Base-by-base conservation (phyloP, 2,113 vertebrate species). In the Megaleporinus macrocephalus region DNA sequence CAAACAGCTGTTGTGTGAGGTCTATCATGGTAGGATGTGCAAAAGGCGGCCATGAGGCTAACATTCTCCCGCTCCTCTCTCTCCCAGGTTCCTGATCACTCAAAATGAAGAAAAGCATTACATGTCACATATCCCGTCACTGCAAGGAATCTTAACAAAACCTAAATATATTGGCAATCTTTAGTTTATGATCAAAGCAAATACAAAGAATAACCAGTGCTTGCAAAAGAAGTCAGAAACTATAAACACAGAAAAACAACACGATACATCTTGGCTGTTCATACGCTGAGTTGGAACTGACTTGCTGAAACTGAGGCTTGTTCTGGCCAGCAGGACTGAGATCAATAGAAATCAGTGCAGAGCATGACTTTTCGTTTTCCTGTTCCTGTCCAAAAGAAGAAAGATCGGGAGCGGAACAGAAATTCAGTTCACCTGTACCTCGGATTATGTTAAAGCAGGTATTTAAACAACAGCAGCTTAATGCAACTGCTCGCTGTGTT, bases 231-330 rank as follows among this genome's bases (percentile, higher is more conserved):
- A 78, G 24, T 55, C 15, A 70, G 4, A 85, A 76, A 85, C 61
- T 36, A 36, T 22, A 36, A 55, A 27, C 22, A 5, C 4, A 59
- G 36, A 18, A 29, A 53, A 75, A 71, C 41, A 26, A 47, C n/a
- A 76, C 41, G 76, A 74, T 14, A 85, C 16, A 78, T 74, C 83
- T 85, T 89, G 89, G 90, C 88, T 90, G 89, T 87, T 86, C 75
- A 88, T 29, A 81, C 29, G 20, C 80, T 65, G 83, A 70, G 16
- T 22, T 24, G 66, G 24, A 22, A 41, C 63, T 36, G 36, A n/a
- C 7, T 41, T 41, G 30, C 18, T 10, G 55, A 59, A 26, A 70
- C 4, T 26, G 10, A 70, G 26, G 47, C 77, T 69, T 70, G 51
- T 55, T 79, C 63, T 59, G 24, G n/a, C 55, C 36, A 53, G 12